phyloP scores from a whole-genome alignment of 2,888 invertebrate species.

The Andrena minutula region DNA sequence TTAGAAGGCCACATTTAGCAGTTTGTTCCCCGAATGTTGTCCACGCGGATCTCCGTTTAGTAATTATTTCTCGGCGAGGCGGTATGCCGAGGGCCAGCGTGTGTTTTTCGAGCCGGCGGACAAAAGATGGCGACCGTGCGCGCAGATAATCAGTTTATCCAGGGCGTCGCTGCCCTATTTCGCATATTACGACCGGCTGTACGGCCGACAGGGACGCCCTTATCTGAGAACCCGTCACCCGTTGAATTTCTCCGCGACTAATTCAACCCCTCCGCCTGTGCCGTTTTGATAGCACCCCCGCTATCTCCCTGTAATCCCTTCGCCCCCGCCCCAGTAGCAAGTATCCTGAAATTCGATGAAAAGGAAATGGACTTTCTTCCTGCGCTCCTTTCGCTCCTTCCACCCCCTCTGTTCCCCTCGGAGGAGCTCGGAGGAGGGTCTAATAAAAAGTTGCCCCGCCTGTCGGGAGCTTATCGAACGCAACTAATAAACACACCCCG shows the following conservation, averaged over 20 bases:
- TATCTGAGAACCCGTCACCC: conserved; percentile 55
- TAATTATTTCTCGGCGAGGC: no score
- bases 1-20: no score
- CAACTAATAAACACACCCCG: conserved; percentile 14
- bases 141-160: conserved; percentile 57
- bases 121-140: conserved; percentile 36
- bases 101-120: conserved; percentile 24
- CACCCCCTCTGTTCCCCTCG: not conserved
- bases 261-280: conserved; percentile 35
- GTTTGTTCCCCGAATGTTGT: no score
- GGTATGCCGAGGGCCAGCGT: not conserved
- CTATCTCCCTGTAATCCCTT: conserved; percentile 32
- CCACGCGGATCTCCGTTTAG: no score
- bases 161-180: conserved; percentile 52
- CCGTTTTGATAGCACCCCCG: conserved; percentile 19
- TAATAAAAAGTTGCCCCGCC: conserved; percentile 9
- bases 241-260: conserved; percentile 51
- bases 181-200: conserved; percentile 60
- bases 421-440: not conserved
- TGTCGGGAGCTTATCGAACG: conserved; percentile 8
- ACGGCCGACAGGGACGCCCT: conserved; percentile 35
- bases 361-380: conserved; percentile 9
- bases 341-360: conserved; percentile 25
- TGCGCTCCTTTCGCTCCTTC: no score
- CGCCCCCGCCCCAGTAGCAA: not conserved